Evolutionary conservation across 1,140 invertebrate species (phyloP).

Genomic region (Brachionus manjavacas): DNA sequence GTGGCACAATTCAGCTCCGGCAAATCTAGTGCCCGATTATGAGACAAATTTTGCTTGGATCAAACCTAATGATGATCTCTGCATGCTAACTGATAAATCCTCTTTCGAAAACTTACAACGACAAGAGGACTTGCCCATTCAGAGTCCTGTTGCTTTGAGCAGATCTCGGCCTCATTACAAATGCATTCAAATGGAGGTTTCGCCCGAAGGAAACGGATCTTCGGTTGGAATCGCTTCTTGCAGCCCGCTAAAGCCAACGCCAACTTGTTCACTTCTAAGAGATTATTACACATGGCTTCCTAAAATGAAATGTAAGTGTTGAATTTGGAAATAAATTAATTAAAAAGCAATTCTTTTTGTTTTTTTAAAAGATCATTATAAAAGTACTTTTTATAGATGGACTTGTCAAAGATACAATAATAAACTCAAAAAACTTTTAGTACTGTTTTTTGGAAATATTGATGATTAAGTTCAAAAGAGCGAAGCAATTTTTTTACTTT

Average conservation of each 20-base stretch:
- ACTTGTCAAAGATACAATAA: too few relatives aligned
- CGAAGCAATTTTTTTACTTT: too few relatives aligned
- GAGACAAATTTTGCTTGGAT: conserved; percentile 48
- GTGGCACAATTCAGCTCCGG: conserved; percentile 51
- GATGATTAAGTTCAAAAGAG: too few relatives aligned
- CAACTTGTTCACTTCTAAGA: conserved; percentile 49
- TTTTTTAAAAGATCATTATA: too few relatives aligned
- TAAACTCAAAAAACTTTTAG: too few relatives aligned
- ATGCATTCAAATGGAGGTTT: conserved; percentile 33
- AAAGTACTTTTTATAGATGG: too few relatives aligned
- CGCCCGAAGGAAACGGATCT: conserved; percentile 17
- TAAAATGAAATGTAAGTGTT: conserved; percentile 43
- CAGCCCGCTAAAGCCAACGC: conserved; percentile 50
- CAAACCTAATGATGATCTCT: conserved; percentile 43
- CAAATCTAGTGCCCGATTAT: conserved; percentile 28
- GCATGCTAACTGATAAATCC: conserved; percentile 43
- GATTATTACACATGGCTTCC: conserved; percentile 52
- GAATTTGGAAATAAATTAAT: not conserved
- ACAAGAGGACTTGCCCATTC: conserved; percentile 45
- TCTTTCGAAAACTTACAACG: conserved; percentile 45
- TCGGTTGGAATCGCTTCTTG: conserved; percentile 32
- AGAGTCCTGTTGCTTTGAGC: conserved; percentile 47
- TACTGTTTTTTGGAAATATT: too few relatives aligned
- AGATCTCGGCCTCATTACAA: not conserved
- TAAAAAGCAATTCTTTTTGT: too few relatives aligned